Conservation (phyloP, 1,140 invertebrate species). For the Dreissena polymorpha region DNA sequence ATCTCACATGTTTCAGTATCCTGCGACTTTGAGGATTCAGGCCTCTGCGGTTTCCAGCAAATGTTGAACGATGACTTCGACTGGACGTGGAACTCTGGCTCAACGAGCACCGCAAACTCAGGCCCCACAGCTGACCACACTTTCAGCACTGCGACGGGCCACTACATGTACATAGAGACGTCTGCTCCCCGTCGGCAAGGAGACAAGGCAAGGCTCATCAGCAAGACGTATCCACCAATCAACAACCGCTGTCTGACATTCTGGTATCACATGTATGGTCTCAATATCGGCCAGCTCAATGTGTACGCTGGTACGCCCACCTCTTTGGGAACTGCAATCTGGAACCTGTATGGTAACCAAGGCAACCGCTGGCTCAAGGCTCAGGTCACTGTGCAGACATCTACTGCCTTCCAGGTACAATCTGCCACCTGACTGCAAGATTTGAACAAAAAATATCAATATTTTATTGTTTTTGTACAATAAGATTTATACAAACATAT, state of each 20-base stretch:
- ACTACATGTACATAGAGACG: slow-evolving; percentile 75
- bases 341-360: slow-evolving; percentile 72
- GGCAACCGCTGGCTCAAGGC: slow-evolving; percentile 73
- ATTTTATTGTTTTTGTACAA: too few relatives aligned
- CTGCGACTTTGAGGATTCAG: slow-evolving; percentile 66
- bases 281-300: slow-evolving; percentile 64
- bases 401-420: slow-evolving; percentile 65
- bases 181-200: slow-evolving; percentile 65
- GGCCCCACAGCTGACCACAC: slow-evolving; percentile 75
- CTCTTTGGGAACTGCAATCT: slow-evolving; percentile 60
- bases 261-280: slow-evolving; percentile 89
- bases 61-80: slow-evolving; percentile 72
- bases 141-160: slow-evolving; percentile 66
- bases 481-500: too few relatives aligned
- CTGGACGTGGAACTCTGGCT: slow-evolving; percentile 66
- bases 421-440: not conserved
- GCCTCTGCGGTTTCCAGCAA: slow-evolving; percentile 68
- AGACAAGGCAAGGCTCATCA: slow-evolving; percentile 75
- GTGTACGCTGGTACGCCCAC: slow-evolving; percentile 66
- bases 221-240: slow-evolving; percentile 56
- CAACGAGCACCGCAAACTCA: slow-evolving; percentile 58
- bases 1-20: slow-evolving; percentile 38
- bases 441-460: too few relatives aligned
- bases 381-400: slow-evolving; percentile 64
- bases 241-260: slow-evolving; percentile 80